These are phyloP conservation scores for Oreochromis spilurus DNA, from an alignment of 2,113 vertebrate genomes.

Conservation along the genomic window DNA sequence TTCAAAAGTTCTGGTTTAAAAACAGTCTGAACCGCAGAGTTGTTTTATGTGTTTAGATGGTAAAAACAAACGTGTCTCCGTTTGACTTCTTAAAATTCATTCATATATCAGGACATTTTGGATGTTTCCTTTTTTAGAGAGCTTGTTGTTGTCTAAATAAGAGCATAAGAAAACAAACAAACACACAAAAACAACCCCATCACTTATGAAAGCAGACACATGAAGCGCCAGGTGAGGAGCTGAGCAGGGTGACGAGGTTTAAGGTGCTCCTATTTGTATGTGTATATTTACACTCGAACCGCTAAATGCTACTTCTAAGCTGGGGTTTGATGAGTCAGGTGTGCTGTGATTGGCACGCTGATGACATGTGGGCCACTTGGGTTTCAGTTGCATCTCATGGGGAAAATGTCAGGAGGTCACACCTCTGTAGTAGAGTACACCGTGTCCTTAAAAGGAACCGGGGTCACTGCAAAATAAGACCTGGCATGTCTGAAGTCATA, in stretches of 20 bases:
- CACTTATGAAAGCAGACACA: not conserved
- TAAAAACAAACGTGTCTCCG: not conserved
- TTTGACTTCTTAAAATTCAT: not conserved
- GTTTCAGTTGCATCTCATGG: slow-evolving; percentile 40
- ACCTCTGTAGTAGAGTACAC: slow-evolving; percentile 18
- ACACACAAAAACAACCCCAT: not conserved
- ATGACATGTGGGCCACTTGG: slow-evolving; percentile 15
- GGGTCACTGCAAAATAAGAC: not conserved
- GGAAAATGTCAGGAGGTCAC: slow-evolving; percentile 53
- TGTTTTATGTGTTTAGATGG: not conserved
- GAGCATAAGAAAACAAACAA: not conserved
- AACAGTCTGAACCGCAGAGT: not conserved
- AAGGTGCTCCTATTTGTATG: not conserved
- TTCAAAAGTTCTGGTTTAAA: not conserved
- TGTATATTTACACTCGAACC: slow-evolving; percentile 26
- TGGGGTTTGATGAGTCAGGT: slow-evolving; percentile 27
- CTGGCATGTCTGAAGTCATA: not conserved
- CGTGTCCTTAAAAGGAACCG: slow-evolving; percentile 11
- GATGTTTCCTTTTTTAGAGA: not conserved
- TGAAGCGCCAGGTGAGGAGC: not conserved
- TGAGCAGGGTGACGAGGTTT: not conserved
- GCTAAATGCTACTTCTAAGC: not conserved
- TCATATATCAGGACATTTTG: not conserved
- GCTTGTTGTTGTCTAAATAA: not conserved
- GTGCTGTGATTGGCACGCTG: slow-evolving; percentile 8